Evolutionary conservation across 2,797 vertebrate genomes (phyloP).

Genomic region (Leptodactylus fallax): DNA sequence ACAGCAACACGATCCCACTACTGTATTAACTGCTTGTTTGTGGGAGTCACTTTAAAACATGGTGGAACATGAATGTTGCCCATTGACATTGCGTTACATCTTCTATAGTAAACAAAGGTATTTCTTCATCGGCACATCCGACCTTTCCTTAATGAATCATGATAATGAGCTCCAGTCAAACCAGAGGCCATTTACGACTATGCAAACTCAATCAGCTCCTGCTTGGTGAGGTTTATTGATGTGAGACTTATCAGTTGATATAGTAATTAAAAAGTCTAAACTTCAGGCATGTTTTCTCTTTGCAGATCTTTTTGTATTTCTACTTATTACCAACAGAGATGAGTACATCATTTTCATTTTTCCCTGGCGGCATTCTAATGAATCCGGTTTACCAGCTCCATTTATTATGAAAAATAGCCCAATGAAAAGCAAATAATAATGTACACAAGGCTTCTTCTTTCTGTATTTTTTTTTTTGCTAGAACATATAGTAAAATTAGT

Average conservation of each 20-base stretch:
- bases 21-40: not conserved
- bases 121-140: not conserved
- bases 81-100: not conserved
- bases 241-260: not conserved
- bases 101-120: not conserved
- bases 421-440: not conserved
- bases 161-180: not conserved
- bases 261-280: not conserved
- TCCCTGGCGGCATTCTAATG: not conserved
- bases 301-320: not conserved
- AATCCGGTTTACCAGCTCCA: too few relatives aligned
- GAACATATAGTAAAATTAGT: too few relatives aligned
- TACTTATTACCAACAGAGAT: not conserved
- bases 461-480: too few relatives aligned
- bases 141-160: not conserved
- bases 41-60: not conserved
- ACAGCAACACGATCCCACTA: not conserved
- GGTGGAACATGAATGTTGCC: not conserved
- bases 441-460: too few relatives aligned
- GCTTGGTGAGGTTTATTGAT: not conserved
- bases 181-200: not conserved
- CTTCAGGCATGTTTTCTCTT: not conserved
- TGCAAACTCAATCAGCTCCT: not conserved
- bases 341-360: not conserved
- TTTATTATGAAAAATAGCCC: not conserved